Conservation (phyloP, 2,888 invertebrate genomes). For the Macrosiphum euphorbiae region DNA sequence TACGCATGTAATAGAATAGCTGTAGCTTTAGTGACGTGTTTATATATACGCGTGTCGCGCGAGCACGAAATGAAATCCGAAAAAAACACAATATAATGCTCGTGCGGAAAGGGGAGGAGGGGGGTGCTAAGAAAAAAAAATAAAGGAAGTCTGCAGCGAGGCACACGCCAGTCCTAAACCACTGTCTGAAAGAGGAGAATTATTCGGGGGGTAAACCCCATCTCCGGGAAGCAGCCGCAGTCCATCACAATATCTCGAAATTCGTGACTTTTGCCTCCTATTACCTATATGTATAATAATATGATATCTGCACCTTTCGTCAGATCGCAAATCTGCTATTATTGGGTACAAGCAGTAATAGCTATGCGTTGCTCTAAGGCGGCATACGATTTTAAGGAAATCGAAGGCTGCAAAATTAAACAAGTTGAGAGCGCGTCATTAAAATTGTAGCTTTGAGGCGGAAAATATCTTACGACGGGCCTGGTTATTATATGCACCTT, state of each 20-base stretch:
- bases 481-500: neutral
- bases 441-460: no score
- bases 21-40: constrained; percentile 10
- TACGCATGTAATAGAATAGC: neutral
- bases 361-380: no score
- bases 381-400: no score
- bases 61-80: constrained; percentile 37
- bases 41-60: neutral
- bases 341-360: no score
- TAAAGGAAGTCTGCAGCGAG: neutral
- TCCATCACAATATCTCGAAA: neutral
- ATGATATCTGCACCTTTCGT: neutral
- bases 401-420: no score
- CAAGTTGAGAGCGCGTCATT: no score
- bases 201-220: neutral
- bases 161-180: neutral
- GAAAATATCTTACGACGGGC: no score
- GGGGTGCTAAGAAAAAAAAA: neutral
- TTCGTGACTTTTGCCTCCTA: neutral
- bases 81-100: constrained; percentile 29
- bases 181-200: neutral
- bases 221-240: neutral
- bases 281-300: neutral
- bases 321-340: neutral
- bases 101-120: neutral